Evolutionary conservation across 35 echinoderm and acorn worm genomes (phyloP).

Genomic region (Heliocidaris tuberculata): DNA sequence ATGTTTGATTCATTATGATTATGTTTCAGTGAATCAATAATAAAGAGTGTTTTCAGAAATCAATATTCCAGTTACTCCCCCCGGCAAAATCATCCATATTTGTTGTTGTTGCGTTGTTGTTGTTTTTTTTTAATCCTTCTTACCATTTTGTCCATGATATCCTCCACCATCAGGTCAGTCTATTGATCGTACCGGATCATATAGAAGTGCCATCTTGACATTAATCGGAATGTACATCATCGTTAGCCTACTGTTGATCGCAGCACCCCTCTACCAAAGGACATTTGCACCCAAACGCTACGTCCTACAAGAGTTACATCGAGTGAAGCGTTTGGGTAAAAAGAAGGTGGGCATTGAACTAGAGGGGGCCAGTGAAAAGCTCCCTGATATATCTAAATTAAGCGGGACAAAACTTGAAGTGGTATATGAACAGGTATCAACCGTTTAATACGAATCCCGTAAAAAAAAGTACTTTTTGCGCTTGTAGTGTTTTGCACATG

Average conservation of each 20-base stretch:
- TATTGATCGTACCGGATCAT: slow-evolving; percentile 1
- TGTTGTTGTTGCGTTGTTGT: no score
- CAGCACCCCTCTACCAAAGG: neutral
- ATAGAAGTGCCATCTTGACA: neutral
- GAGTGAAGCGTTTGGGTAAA: neutral
- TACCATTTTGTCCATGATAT: neutral
- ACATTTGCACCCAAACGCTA: neutral
- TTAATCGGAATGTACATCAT: neutral
- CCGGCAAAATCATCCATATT: no score
- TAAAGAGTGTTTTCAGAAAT: no score
- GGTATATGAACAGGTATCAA: neutral
- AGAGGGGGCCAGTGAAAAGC: neutral
- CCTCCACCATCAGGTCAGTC: neutral
- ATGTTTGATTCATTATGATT: no score
- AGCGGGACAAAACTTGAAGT: neutral
- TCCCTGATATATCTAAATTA: neutral
- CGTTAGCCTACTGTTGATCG: neutral
- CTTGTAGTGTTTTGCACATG: no score
- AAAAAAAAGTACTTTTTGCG: neutral
- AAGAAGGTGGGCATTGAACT: neutral
- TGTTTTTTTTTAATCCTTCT: no score
- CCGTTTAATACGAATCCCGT: neutral
- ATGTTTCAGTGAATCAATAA: no score
- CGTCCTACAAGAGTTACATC: slow-evolving; percentile 8
- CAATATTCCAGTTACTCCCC: no score